Conservation (phyloP, 2,888 invertebrate species). For the Rugalucina vietnamica region DNA sequence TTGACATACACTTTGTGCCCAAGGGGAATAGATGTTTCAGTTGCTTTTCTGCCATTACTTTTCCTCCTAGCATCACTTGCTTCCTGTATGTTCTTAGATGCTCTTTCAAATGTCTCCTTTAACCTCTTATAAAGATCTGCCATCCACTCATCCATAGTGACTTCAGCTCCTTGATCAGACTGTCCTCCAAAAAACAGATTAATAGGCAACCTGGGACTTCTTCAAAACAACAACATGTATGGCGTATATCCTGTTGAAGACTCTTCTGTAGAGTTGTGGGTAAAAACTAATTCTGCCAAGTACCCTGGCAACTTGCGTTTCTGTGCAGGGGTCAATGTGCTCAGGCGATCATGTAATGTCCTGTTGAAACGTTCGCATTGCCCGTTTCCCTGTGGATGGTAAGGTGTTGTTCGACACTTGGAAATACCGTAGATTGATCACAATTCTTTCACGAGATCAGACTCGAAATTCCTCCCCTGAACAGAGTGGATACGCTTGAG, state of each 20-base stretch:
- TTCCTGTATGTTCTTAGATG: not conserved
- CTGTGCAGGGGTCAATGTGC: constrained; percentile 42
- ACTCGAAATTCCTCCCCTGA: constrained; percentile 58
- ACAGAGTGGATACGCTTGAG: constrained; percentile 53
- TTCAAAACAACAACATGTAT: constrained; percentile 49
- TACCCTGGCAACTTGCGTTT: constrained; percentile 57
- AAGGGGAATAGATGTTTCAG: not conserved
- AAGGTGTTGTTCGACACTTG: constrained; percentile 58
- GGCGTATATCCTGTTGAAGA: constrained; percentile 51
- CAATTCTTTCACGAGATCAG: constrained; percentile 35
- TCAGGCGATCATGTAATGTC: constrained; percentile 59
- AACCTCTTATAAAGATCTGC: not conserved
- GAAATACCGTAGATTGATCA: constrained; percentile 50
- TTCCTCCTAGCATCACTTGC: not conserved
- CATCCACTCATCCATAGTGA: not conserved
- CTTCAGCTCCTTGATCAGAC: not conserved
- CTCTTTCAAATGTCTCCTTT: not conserved
- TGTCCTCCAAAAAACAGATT: not conserved
- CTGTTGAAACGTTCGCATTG: constrained; percentile 66
- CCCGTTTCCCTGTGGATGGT: constrained; percentile 61
- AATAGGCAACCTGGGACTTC: constrained; percentile 32
- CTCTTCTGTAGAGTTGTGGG: constrained; percentile 49
- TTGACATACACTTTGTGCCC: not conserved
- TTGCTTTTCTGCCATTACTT: not conserved
- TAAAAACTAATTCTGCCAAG: constrained; percentile 53